These are phyloP conservation scores for Bombus waltoni DNA, from an alignment of 1,140 invertebrate species.

Conservation along the genomic window DNA sequence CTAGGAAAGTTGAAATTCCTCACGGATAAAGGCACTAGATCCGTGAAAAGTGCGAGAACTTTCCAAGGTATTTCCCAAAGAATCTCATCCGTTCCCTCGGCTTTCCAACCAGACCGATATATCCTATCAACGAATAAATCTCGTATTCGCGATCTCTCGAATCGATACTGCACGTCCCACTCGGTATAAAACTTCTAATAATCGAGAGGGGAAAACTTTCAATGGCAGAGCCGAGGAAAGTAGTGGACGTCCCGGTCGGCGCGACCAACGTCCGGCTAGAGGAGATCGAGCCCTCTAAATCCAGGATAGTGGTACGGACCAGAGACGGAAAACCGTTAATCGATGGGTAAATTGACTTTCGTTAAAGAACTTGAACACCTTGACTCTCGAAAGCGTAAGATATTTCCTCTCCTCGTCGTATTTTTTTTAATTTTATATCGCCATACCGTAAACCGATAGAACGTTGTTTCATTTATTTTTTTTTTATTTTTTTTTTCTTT, in stretches of 20 bases:
- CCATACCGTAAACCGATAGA: neutral
- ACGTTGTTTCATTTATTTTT: neutral
- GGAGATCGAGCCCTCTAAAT: slow-evolving; percentile 82
- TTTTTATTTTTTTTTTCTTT: neutral
- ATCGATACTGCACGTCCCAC: slow-evolving; percentile 23
- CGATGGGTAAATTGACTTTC: slow-evolving; percentile 66
- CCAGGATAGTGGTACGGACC: slow-evolving; percentile 83
- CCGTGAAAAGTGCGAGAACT: slow-evolving; percentile 25
- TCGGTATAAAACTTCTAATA: slow-evolving; percentile 38
- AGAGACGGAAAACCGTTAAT: slow-evolving; percentile 75
- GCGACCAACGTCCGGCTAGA: slow-evolving; percentile 84
- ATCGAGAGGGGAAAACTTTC: slow-evolving; percentile 42
- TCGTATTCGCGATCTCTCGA: slow-evolving; percentile 12
- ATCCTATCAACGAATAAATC: slow-evolving; percentile 37
- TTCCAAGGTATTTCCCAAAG: slow-evolving; percentile 23
- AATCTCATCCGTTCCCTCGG: slow-evolving; percentile 19
- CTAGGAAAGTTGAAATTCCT: slow-evolving; percentile 29
- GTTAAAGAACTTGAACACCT: neutral
- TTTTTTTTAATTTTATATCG: neutral
- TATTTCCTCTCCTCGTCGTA: neutral
- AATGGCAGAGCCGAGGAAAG: slow-evolving; percentile 81
- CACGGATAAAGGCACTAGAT: slow-evolving; percentile 11
- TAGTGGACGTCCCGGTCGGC: slow-evolving; percentile 82
- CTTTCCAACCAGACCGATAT: neutral
- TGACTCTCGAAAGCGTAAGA: neutral